phyloP scores from a whole-genome alignment of 1,140 invertebrate species.

The Drosophila triauraria region DNA sequence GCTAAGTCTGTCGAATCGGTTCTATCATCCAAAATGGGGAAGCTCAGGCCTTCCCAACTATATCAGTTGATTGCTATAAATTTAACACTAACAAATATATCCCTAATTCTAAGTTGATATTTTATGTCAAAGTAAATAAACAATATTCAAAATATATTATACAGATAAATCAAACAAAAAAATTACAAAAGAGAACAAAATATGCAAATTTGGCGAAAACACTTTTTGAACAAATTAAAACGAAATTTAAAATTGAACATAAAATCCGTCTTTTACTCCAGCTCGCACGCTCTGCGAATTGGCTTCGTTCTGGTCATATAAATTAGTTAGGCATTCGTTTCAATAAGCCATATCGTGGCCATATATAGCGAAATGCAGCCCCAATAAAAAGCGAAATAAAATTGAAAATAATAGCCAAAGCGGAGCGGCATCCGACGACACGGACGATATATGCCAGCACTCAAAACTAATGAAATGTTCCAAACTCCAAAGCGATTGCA shows the following conservation, averaged over 20 bases:
- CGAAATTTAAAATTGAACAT: slow-evolving; percentile 62
- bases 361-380: slow-evolving; percentile 73
- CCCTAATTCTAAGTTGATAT: slow-evolving; percentile 69
- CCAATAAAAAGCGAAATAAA: slow-evolving; percentile 83
- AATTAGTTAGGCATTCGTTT: slow-evolving; percentile 76
- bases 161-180: slow-evolving; percentile 31
- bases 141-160: slow-evolving; percentile 48
- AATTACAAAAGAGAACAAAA: slow-evolving; percentile 10
- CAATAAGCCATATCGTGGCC: slow-evolving; percentile 69
- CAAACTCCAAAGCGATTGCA: slow-evolving; percentile 79
- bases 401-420: slow-evolving; percentile 81
- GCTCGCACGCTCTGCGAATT: slow-evolving; percentile 9
- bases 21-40: slow-evolving; percentile 35
- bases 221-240: slow-evolving; percentile 80
- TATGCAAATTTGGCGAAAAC: slow-evolving; percentile 71
- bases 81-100: slow-evolving; percentile 41
- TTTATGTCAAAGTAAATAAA: slow-evolving; percentile 64
- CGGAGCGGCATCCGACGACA: slow-evolving; percentile 52
- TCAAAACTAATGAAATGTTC: slow-evolving; percentile 83
- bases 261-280: slow-evolving; percentile 4
- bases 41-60: background rate
- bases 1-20: slow-evolving; percentile 63
- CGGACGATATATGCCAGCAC: slow-evolving; percentile 79
- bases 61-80: slow-evolving; percentile 62
- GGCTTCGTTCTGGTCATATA: slow-evolving; percentile 64